Evolutionary conservation across 2,113 vertebrate species (phyloP), one percentile per base, ranked within the genome.

Genomic region (Caracal caracal): DNA sequence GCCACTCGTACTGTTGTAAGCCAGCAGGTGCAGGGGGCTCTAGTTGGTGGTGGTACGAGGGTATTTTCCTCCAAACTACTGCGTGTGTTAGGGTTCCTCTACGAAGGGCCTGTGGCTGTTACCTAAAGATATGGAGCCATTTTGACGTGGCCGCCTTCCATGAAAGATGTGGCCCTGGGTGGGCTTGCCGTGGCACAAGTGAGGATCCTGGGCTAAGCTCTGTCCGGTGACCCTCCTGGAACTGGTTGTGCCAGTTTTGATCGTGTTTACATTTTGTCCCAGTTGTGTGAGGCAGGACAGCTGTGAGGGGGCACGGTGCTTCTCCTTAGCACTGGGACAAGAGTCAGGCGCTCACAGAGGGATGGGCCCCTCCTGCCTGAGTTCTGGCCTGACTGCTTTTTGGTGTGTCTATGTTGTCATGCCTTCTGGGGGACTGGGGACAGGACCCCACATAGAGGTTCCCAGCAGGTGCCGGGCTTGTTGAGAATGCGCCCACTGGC

Each of bases 101-200:
- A n/a, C 9, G 5, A 26, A 6, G 73, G 3, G 19, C 40, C 22
- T 37, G 40, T 15, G 7, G 0, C 3, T 33, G 19, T 75, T 63
- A 30, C 19, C 4, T 0, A 4, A 28, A 73, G 70, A 30, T 17
- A 15, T 15, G 4, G 5, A 3, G 19, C 66, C 1, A 1, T 6
- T 16, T 71, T 3, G 26, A 17, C 28, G 33, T 66, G 16, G 15
- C 53, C 22, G 53, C 82, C n/a, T 19, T 35, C 53, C 10, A 1
- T 0, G 16, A 17, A n/a, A 63, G 40, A 2, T 80, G 35, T 53
- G 89, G 53, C 76, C 56, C 37, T 24, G 20, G 16, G 13, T 61
- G n/a, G 51, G 65, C 82, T 80, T 6, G 5, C 22, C 22, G 75
- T 51, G 43, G 49, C 19, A 8, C 71, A 11, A 26, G 26, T 0